Evolutionary conservation across 2,113 vertebrate genomes (phyloP), one percentile per base, ranked within the genome.

Genomic region (Rhegmatorhina hoffmannsi): DNA sequence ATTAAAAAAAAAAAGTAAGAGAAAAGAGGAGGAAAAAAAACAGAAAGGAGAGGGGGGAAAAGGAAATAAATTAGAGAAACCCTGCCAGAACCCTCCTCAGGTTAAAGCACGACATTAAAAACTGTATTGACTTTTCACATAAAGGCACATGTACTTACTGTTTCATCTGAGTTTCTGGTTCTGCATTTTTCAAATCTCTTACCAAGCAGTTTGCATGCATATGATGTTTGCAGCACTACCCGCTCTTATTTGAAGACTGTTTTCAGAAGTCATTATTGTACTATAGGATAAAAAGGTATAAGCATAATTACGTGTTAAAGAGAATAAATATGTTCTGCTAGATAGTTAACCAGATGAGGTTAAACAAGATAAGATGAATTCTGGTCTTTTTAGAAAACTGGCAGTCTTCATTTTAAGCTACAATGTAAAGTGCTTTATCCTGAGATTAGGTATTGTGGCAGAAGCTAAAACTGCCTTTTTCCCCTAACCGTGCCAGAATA

Each of bases 401-500:
- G 97, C 96, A 97, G 98, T 97, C 98, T 98, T 98, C 96, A 92
- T 98, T 98, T 98, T 98, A 98, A 98, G 96, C 98, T 98, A 97
- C 98, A 98, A 95, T 97, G 97, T 97, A 97, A 98, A 97, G 97
- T 98, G 98, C 98, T 99, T 99, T 99, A 98, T 98, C 97, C 98
- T 91, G 82, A 98, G 98, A 98, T 98, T 99, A 98, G 98, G 98
- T 98, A 98, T 98, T 98, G 98, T 98, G 98, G 98, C 98, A 99
- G 98, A 98, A 98, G 98, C 98, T 98, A 97, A 98, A 98, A 98
- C 98, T 98, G 98, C 98, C 98, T 98, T 98, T 98, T 98, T 97
- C 97, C 94, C 97, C 95, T 96, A 98, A 96, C 97, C 94, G 96
- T 98, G 98, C 98, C 97, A 98, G 98, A 98, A 99, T 98, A 98